phyloP scores from a whole-genome alignment of 2,113 vertebrate species.

The Crypturellus undulatus region DNA sequence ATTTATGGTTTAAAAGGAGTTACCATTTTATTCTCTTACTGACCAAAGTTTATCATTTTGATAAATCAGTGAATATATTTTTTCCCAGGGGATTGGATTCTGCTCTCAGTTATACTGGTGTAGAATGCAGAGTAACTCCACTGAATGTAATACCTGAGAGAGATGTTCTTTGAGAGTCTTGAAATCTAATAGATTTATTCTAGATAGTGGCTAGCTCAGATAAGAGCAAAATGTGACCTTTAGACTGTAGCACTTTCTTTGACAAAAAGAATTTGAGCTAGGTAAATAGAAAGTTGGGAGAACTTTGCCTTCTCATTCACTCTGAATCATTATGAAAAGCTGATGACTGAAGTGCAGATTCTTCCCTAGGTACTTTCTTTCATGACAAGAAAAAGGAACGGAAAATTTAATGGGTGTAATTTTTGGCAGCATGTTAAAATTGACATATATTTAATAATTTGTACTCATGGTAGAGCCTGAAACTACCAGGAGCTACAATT shows the following conservation, averaged over 20 bases:
- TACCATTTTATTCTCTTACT: not conserved
- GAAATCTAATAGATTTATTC: not conserved
- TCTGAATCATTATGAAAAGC: not conserved
- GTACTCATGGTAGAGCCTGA: slow-evolving; percentile 42
- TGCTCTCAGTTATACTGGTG: not conserved
- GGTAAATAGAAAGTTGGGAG: not conserved
- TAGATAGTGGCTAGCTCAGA: not conserved
- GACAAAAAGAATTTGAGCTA: not conserved
- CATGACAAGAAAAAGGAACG: not conserved
- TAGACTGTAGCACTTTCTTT: not conserved
- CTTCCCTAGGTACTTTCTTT: not conserved
- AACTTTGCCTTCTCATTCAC: not conserved
- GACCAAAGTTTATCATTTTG: not conserved
- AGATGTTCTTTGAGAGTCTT: not conserved
- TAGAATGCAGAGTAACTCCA: not conserved
- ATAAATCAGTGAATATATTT: not conserved
- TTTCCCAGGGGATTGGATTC: not conserved
- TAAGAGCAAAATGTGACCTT: not conserved
- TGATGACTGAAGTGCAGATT: not conserved
- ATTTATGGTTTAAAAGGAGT: not conserved
- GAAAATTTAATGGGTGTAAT: not conserved
- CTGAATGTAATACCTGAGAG: not conserved
- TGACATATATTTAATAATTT: slow-evolving; percentile 28
- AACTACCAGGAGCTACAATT: slow-evolving; percentile 58
- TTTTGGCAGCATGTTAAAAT: not conserved